These are phyloP conservation scores for Ambastaia sidthimunki DNA, from an alignment of 2,797 vertebrate genomes.

Conservation along the genomic window DNA sequence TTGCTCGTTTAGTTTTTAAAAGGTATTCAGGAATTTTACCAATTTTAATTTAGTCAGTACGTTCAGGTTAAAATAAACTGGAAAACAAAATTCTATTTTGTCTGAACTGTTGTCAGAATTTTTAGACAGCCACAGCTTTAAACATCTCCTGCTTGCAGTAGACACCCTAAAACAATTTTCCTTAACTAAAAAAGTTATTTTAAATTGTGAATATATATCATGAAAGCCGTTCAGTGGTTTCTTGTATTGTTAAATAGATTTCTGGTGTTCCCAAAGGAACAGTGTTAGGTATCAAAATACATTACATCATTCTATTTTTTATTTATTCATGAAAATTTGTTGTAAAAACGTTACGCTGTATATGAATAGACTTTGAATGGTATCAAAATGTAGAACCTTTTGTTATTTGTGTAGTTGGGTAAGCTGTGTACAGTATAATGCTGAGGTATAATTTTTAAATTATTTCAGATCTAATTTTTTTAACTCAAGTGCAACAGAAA, in stretches of 20 bases:
- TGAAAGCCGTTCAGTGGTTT: slow-evolving; percentile 82
- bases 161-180: slow-evolving; percentile 66
- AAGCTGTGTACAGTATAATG: slow-evolving; percentile 82
- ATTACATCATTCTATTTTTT: slow-evolving; percentile 84
- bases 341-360: slow-evolving; percentile 80
- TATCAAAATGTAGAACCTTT: slow-evolving; percentile 79
- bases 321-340: slow-evolving; percentile 83
- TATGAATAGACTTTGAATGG: slow-evolving; percentile 82
- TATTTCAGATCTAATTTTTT: slow-evolving; percentile 86
- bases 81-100: slow-evolving; percentile 3
- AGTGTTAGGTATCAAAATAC: slow-evolving; percentile 80
- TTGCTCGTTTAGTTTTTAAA: slow-evolving; percentile 18
- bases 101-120: slow-evolving; percentile 21
- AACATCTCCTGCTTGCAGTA: slow-evolving; percentile 70
- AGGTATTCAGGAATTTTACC: slow-evolving; percentile 24
- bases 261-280: slow-evolving; percentile 78
- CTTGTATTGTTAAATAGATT: slow-evolving; percentile 81
- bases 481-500: slow-evolving; percentile 79
- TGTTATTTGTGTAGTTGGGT: slow-evolving; percentile 85
- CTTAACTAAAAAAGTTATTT: slow-evolving; percentile 78
- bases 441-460: slow-evolving; percentile 81
- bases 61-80: slow-evolving; percentile 5
- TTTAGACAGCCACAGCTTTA: slow-evolving; percentile 81
- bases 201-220: slow-evolving; percentile 79
- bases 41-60: slow-evolving; percentile 17